A percentile compares a stretch with the other conserved stretches of the same genome.
Evolutionary conservation across 2,888 invertebrate species (phyloP).

Genomic region (Timema cristinae): DNA sequence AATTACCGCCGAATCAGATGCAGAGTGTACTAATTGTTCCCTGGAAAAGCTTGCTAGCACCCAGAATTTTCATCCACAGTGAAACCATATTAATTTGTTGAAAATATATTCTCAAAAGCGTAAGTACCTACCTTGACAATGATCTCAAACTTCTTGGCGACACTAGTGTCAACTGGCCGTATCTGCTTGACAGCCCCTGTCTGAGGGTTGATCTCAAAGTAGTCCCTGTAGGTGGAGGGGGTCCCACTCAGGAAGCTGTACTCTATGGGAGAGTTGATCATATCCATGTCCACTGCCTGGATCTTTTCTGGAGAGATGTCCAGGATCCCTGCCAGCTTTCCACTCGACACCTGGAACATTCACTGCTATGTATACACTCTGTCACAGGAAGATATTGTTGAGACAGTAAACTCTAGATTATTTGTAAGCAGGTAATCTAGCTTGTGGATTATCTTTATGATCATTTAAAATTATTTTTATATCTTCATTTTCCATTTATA

Average conservation of each 20-base stretch:
- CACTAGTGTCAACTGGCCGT: conserved; percentile 73
- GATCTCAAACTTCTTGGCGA: conserved; percentile 73
- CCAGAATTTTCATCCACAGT: too few relatives aligned
- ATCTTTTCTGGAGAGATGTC: conserved; percentile 83
- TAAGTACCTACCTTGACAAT: conserved; percentile 64
- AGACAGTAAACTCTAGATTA: background rate
- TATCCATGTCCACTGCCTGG: conserved; percentile 84
- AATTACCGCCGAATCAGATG: too few relatives aligned
- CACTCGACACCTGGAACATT: conserved; percentile 65
- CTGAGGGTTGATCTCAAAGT: conserved; percentile 76
- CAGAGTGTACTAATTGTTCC: too few relatives aligned
- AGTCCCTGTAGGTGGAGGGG: conserved; percentile 71
- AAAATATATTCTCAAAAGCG: background rate
- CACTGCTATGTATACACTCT: conserved; percentile 29
- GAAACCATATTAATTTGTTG: too few relatives aligned
- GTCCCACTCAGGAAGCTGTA: conserved; percentile 79
- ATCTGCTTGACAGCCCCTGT: conserved; percentile 79
- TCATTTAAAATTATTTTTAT: background rate
- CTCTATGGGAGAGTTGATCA: conserved; percentile 70
- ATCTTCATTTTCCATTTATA: background rate
- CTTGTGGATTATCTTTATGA: background rate
- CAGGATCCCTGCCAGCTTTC: conserved; percentile 76
- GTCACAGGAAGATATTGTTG: conserved; percentile 14
- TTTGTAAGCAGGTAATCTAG: conserved; percentile 5
- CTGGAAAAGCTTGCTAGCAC: too few relatives aligned